Conservation (phyloP, 2,888 invertebrate species). For the Dynastes maya region DNA sequence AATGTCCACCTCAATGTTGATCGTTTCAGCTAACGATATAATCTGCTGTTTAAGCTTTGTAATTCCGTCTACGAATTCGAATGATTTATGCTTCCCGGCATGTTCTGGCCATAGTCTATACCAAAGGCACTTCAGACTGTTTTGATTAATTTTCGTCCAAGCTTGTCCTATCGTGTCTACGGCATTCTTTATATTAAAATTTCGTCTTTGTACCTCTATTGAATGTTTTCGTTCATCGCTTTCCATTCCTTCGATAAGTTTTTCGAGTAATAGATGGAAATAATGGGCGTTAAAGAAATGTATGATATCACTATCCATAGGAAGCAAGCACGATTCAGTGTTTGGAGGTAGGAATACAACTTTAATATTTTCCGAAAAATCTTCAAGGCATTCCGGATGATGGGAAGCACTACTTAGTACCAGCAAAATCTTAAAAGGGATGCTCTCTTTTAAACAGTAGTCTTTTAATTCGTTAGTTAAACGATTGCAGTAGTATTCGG, state of each 20-base stretch:
- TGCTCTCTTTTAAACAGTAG: constrained; percentile 30
- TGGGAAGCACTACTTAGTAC: constrained; percentile 14
- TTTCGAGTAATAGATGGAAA: constrained; percentile 29
- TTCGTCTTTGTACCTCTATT: neutral
- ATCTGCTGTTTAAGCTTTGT: constrained; percentile 27
- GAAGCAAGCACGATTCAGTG: constrained; percentile 22
- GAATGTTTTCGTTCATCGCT: neutral
- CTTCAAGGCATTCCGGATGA: constrained; percentile 38
- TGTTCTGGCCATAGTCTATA: constrained; percentile 34
- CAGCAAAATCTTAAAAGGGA: constrained; percentile 31
- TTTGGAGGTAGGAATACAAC: constrained; percentile 25
- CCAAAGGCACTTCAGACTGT: constrained; percentile 27
- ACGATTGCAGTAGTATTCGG: constrained; percentile 34
- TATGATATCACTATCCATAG: constrained; percentile 20
- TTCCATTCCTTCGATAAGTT: constrained; percentile 18
- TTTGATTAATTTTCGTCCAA: constrained; percentile 26
- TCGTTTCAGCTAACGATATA: constrained; percentile 2
- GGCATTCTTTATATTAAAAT: constrained; percentile 17
- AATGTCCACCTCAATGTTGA: neutral
- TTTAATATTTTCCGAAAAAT: constrained; percentile 39
- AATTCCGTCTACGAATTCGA: constrained; percentile 20
- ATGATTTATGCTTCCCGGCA: constrained; percentile 25
- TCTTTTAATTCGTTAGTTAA: constrained; percentile 40
- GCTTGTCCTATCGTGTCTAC: constrained; percentile 36
- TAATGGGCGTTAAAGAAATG: constrained; percentile 23